These are phyloP conservation scores for Esox lucius DNA, from an alignment of 2,797 vertebrate species.

Conservation along the genomic window DNA sequence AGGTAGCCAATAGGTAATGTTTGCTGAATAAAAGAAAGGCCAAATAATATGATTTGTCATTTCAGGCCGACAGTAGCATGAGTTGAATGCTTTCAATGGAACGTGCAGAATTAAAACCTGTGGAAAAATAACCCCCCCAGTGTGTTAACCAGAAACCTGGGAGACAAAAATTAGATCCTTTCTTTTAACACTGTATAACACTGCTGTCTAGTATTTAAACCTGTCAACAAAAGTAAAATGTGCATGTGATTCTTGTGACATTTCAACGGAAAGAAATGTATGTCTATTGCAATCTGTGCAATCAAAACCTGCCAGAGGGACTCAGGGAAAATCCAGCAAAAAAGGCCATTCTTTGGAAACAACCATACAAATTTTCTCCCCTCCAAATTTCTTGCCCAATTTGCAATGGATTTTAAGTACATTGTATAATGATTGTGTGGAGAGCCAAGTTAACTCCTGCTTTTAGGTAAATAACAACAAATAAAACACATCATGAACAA, in stretches of 20 bases:
- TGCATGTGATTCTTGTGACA: not conserved
- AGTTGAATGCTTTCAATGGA: no score
- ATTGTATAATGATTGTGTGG: no score
- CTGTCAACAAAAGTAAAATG: not conserved
- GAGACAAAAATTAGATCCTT: not conserved
- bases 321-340: constrained; percentile 13
- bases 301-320: constrained; percentile 28
- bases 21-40: no score
- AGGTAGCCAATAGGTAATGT: no score
- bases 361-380: not conserved
- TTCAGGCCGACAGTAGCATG: no score
- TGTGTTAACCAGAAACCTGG: not conserved
- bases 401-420: no score
- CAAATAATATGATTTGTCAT: no score
- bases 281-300: not conserved
- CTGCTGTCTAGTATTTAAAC: not conserved
- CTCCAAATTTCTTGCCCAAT: no score
- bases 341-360: constrained; percentile 7
- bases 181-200: not conserved
- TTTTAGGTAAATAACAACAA: no score
- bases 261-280: not conserved
- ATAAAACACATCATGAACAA: no score
- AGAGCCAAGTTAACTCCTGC: no score
- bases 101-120: not conserved
- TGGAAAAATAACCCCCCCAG: not conserved